Base-by-base conservation (phyloP, 2,113 vertebrate species). In the Gymnorhina tibicen region DNA sequence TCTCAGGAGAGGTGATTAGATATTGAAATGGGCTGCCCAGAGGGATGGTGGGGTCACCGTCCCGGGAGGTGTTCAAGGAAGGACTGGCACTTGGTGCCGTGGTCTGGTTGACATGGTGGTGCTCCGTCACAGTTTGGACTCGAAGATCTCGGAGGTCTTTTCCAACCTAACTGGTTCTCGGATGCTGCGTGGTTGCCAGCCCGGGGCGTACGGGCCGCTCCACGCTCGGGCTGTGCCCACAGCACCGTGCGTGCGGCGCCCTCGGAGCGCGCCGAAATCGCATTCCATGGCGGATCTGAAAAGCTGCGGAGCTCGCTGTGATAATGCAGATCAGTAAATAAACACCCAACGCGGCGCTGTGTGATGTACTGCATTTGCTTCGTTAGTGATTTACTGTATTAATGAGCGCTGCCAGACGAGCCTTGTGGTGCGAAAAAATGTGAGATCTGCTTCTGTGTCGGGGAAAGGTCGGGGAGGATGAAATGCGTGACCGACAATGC, bases 131-230 rank as follows among this genome's bases (percentile, higher is more conserved):
- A 5, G 46, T 3, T 33, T 16, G 46, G 18, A 19, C 18, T 44
- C 27, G 33, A 7, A 37, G 52, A 3, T 44, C 15, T 6, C 33
- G 27, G 58, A 14, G 44, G 13, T 17, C 6, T n/a, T 59, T 52
- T 30, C 52, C 68, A 16, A 0, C 19, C 33, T 3, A 3, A 1
- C 5, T 13, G 26, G 9, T 13, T 19, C 37, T 13, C 60, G 23
- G 37, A 23, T 52, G 24, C 16, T 3, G 42, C 10, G 22, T 6
- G 50, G 37, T 8, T 28, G 37, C 16, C 52, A 30, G 35, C 23
- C 19, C 28, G 15, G 33, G 27, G 2, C 42, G n/a, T 24, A 35
- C 46, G 28, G n/a, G 9, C 24, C 32, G 35, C 55, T 50, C 30
- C 24, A 4, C 8, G 35, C 53, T 12, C 19, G 24, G 49, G n/a